Evolutionary conservation across 2,113 vertebrate species (phyloP).

Genomic region (Trogon surrucura): DNA sequence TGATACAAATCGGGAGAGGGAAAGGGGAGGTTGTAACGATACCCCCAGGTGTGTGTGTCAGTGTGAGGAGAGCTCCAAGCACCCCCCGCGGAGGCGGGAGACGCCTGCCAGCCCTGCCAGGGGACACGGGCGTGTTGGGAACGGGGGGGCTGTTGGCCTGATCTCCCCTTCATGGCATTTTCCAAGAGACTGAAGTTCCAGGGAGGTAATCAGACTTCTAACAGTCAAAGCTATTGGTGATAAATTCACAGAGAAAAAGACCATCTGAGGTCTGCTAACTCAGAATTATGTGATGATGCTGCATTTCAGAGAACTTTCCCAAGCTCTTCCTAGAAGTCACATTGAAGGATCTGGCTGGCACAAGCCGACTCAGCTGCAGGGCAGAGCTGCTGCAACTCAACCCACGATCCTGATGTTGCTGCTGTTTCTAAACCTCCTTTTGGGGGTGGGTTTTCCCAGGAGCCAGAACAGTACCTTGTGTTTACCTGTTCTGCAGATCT

Average conservation of each 20-base stretch:
- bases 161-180: neutral
- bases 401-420: neutral
- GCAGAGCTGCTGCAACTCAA: neutral
- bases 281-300: fast-evolving
- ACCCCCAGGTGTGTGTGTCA: neutral
- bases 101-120: neutral
- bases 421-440: neutral
- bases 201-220: neutral
- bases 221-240: neutral
- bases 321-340: neutral
- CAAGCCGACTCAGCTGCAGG: neutral
- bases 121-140: neutral
- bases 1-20: neutral
- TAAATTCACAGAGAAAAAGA: neutral
- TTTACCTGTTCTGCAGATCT: neutral
- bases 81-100: neutral
- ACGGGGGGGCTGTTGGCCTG: fast-evolving
- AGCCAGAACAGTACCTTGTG: neutral
- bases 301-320: neutral
- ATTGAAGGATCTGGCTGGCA: neutral
- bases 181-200: neutral
- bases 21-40: neutral
- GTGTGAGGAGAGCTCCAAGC: neutral
- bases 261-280: neutral
- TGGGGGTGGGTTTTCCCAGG: neutral